Conservation (phyloP, 2,888 invertebrate species). For the Crioceris asparagi region DNA sequence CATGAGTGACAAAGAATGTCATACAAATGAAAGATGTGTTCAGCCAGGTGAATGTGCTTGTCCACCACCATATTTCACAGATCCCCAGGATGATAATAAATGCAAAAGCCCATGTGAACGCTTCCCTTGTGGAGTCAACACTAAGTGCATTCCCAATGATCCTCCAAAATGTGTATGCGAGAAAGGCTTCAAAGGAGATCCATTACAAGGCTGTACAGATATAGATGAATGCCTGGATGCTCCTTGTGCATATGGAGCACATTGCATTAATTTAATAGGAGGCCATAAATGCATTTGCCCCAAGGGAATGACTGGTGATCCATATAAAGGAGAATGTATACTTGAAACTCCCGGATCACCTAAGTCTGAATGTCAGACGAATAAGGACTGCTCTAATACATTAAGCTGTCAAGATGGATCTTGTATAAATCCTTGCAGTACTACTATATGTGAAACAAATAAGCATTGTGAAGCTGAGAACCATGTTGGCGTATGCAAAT, state of each 20-base stretch:
- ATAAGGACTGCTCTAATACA: conserved; percentile 71
- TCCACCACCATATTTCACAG: conserved; percentile 81
- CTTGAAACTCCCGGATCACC: conserved; percentile 43
- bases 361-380: conserved; percentile 56
- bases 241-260: conserved; percentile 81
- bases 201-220: conserved; percentile 72
- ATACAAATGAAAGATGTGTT: conserved; percentile 78
- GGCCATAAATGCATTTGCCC: conserved; percentile 80
- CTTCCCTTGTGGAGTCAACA: conserved; percentile 81
- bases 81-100: conserved; percentile 68
- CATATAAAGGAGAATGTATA: conserved; percentile 72
- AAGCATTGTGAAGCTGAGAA: conserved; percentile 81
- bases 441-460: conserved; percentile 69
- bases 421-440: conserved; percentile 72
- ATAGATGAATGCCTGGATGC: conserved; percentile 76
- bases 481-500: conserved; percentile 82
- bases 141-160: conserved; percentile 80
- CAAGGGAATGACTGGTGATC: conserved; percentile 71
- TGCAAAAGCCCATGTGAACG: conserved; percentile 90
- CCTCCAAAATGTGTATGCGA: conserved; percentile 84
- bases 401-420: conserved; percentile 67
- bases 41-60: conserved; percentile 88
- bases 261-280: conserved; percentile 78
- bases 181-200: conserved; percentile 77
- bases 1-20: conserved; percentile 72